Base-by-base conservation (phyloP, 2,888 invertebrate species). In the Torymus auratus region DNA sequence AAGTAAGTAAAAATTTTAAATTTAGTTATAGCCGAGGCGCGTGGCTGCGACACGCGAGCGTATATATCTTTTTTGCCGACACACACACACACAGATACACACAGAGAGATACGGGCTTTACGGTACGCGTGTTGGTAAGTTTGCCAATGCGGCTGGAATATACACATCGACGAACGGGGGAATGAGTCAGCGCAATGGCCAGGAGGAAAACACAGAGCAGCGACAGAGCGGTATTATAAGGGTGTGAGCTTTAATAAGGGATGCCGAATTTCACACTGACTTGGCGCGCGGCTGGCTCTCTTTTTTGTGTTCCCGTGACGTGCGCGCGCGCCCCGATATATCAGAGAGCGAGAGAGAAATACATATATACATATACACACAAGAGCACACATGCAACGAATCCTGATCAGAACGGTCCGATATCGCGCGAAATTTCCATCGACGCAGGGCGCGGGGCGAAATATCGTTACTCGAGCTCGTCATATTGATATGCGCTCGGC, bases 1-100 rank as follows among this genome's bases (percentile, higher is more conserved):
- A 91, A 91, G 88, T 91, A 91, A 91, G 91, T 90, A 90, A 91
- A 91, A 91, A 91, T 91, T 91, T 91, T 89, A 91, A 91, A 91
- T 91, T 91, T 90, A 90, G 91, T 91, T 91, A 91, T 88, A 88
- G 88, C 86, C 87, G 86, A 87, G 88, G 87, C 88, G 89, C 88
- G 86, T 86, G 86, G 84, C 86, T 83, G 61, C 82, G 85, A 85
- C 85, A 84, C 83, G 82, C 82, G 83, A 75, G 80, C 81, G 76
- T 75, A 62, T 67, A 76, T 82, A 79, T 82, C 80, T 83, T 81
- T 41, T 82, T 55, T 64, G 55, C 53, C 41, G 85, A 85, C 85
- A 85, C 86, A 83, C 75, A 78, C 84, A 11, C 56, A 53, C 58
- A n/a, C n/a, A 23, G 0, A 62, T 55, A 69, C 68, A 82, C 77